These are phyloP conservation scores for Thermophis baileyi DNA, from an alignment of 2,113 vertebrate species.

Conservation along the genomic window DNA sequence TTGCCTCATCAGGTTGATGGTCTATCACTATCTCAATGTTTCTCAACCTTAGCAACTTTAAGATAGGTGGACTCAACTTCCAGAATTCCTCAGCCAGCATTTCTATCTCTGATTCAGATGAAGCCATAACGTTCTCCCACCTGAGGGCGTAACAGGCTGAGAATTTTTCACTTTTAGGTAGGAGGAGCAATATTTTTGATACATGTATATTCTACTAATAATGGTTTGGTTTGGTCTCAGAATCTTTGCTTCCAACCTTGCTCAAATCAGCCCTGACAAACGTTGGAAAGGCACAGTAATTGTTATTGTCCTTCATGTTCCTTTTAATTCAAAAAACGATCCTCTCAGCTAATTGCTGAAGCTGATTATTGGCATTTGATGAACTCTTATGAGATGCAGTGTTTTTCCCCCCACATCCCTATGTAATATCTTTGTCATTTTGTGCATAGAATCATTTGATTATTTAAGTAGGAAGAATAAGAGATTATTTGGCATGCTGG, in stretches of 20 bases:
- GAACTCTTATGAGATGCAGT: constrained; percentile 2
- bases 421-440: not conserved
- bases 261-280: not conserved
- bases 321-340: not conserved
- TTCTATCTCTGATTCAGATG: not conserved
- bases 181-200: not conserved
- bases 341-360: not conserved
- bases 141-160: not conserved
- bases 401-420: not conserved
- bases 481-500: constrained; percentile 29
- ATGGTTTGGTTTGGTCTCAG: not conserved
- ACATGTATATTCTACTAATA: not conserved
- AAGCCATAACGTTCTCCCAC: not conserved
- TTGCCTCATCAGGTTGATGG: not conserved
- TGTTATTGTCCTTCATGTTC: not conserved
- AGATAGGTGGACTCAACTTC: not conserved
- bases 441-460: not conserved
- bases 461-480: constrained; percentile 10
- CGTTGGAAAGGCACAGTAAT: not conserved
- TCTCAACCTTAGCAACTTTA: not conserved
- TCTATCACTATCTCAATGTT: not conserved
- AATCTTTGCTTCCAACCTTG: not conserved
- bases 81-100: not conserved
- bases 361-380: not conserved
- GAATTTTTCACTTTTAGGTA: not conserved